Conservation (phyloP, 2,797 vertebrate genomes). For the Mormyrus hasselquistii region DNA sequence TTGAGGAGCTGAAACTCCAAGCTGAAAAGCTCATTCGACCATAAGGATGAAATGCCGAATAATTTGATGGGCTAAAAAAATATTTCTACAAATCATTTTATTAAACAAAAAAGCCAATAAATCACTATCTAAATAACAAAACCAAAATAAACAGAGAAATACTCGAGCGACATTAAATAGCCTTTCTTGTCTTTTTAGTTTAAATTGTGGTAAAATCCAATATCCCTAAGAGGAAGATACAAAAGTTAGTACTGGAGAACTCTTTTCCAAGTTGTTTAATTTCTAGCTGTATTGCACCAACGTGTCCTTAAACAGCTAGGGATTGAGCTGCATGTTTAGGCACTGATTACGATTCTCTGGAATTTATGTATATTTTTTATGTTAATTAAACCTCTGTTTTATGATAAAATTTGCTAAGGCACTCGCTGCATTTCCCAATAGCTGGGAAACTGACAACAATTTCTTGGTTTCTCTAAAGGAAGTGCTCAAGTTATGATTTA, state of each 20-base stretch:
- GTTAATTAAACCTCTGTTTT: background rate
- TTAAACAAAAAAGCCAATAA: background rate
- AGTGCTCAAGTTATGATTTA: background rate
- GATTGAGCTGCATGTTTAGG: background rate
- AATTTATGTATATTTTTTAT: background rate
- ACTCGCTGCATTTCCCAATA: background rate
- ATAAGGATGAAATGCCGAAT: background rate
- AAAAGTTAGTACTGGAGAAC: background rate
- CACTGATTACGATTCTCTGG: background rate
- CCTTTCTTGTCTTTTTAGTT: background rate
- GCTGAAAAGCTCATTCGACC: background rate
- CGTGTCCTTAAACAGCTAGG: background rate
- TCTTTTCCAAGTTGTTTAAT: background rate
- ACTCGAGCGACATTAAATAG: background rate
- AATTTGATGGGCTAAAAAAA: background rate
- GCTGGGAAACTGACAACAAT: background rate
- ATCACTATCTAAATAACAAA: background rate
- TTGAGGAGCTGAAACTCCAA: background rate
- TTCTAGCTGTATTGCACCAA: background rate
- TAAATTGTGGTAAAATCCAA: background rate
- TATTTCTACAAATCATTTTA: background rate
- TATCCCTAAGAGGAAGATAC: background rate
- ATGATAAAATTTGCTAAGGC: background rate
- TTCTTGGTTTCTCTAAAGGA: background rate
- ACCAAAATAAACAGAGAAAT: background rate